Conservation (phyloP, 2,888 invertebrate species). For the Tenthredo notha region DNA sequence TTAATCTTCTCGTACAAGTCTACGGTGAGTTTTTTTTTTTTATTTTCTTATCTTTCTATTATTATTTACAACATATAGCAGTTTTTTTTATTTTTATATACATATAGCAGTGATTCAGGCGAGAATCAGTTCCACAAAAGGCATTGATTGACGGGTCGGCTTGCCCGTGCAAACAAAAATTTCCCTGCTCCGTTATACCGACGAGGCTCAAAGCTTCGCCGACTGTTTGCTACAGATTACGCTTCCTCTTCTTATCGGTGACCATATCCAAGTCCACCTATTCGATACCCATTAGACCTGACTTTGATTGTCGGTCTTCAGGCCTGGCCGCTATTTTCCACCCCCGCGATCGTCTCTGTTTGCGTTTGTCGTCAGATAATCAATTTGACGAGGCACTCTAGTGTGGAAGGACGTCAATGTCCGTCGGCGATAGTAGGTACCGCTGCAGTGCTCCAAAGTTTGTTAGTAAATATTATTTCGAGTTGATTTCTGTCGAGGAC, state of each 20-base stretch:
- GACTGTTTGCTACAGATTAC: conserved; percentile 67
- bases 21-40: conserved; percentile 87
- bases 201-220: conserved; percentile 61
- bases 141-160: conserved; percentile 57
- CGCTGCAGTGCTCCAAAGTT: not conserved
- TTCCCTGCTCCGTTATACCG: conserved; percentile 57
- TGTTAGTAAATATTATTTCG: conserved; percentile 38
- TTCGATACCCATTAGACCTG: conserved; percentile 58
- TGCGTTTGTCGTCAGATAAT: conserved; percentile 44
- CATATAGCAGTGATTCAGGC: conserved; percentile 52
- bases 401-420: conserved; percentile 16
- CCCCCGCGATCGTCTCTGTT: conserved; percentile 21
- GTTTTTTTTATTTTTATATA: not conserved
- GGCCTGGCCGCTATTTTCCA: not conserved
- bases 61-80: not conserved
- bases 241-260: conserved; percentile 62
- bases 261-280: conserved; percentile 54
- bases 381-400: conserved; percentile 46
- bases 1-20: conserved; percentile 91
- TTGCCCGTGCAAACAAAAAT: conserved; percentile 61
- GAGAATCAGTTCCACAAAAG: conserved; percentile 61
- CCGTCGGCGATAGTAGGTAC: not conserved
- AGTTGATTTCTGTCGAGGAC: not conserved
- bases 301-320: conserved; percentile 54
- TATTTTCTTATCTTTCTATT: not conserved